A percentile compares a stretch with the other conserved stretches of the same genome.
phyloP scores from a whole-genome alignment of 92 coral and sea anemone species.

The Porites lobata region DNA sequence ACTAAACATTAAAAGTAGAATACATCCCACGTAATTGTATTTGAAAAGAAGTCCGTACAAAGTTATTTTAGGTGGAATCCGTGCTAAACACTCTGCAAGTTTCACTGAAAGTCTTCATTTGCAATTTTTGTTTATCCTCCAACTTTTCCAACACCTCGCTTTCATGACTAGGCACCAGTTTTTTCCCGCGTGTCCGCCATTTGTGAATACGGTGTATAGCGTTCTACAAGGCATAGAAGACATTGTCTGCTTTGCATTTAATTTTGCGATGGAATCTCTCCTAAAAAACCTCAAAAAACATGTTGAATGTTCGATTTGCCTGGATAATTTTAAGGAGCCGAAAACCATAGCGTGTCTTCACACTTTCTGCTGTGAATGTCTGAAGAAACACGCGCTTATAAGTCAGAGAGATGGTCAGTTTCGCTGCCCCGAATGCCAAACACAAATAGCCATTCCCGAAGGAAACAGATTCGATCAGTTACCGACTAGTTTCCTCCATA shows the following conservation, averaged over 20 bases:
- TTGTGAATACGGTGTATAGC: too few species aligned
- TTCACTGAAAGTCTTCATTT: too few species aligned
- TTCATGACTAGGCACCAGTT: too few species aligned
- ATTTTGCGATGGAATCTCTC: conserved; percentile 5
- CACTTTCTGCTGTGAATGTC: conserved; percentile 44
- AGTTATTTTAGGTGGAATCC: too few species aligned
- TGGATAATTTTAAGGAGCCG: conserved; percentile 40
- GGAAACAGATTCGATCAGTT: conserved; percentile 5
- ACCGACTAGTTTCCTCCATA: conserved; percentile 2
- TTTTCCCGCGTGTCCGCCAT: too few species aligned
- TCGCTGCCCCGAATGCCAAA: conserved; percentile 10
- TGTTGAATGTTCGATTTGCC: conserved; percentile 41
- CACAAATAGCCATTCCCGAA: not conserved
- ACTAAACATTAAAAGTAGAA: too few species aligned
- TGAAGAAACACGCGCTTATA: not conserved
- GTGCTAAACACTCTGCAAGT: too few species aligned
- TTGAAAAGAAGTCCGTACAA: too few species aligned
- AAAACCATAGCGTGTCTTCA: conserved; percentile 44
- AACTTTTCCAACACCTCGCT: too few species aligned
- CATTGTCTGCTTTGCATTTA: not conserved
- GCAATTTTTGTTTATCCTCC: too few species aligned
- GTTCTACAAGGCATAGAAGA: too few species aligned
- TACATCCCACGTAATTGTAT: too few species aligned
- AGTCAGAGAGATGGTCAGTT: conserved; percentile 1
- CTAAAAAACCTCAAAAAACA: conserved; percentile 20